A percentile compares a stretch with the other conserved stretches of the same genome.
These are phyloP conservation scores for Schizaphis graminum DNA, from an alignment of 2,888 invertebrate species.

Conservation along the genomic window DNA sequence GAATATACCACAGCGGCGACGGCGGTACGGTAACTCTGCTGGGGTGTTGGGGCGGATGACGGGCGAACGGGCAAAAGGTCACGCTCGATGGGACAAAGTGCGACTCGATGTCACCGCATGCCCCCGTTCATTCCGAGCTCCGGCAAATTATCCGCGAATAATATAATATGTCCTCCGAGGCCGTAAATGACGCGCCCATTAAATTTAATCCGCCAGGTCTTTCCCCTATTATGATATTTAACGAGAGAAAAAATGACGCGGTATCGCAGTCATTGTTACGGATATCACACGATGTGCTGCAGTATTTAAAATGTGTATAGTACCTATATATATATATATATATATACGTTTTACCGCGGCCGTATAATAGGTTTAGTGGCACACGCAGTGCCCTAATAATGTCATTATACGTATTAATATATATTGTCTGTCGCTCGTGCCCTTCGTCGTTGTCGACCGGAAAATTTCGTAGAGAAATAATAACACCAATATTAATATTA, in stretches of 20 bases:
- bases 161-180: constrained; percentile 63
- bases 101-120: constrained; percentile 61
- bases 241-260: constrained; percentile 15
- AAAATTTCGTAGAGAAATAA: too few relatives aligned
- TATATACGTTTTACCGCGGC: neutral
- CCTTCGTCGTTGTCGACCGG: too few relatives aligned
- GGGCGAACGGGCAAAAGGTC: constrained; percentile 51
- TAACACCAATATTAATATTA: too few relatives aligned
- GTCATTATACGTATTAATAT: too few relatives aligned
- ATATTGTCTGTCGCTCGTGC: too few relatives aligned
- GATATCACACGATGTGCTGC: neutral
- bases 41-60: neutral
- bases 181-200: constrained; percentile 59
- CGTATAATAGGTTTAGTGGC: neutral
- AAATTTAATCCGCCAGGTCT: constrained; percentile 55
- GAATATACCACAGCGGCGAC: neutral
- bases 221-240: constrained; percentile 17
- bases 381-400: too few relatives aligned
- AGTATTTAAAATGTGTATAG: neutral
- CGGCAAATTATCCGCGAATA: constrained; percentile 58
- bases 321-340: too few relatives aligned
- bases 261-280: neutral
- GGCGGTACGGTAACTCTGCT: neutral
- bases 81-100: constrained; percentile 59
- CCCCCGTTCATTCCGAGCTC: neutral